These are phyloP conservation scores for Ophion slaviceki DNA, from an alignment of 2,888 invertebrate genomes.

Conservation along the genomic window DNA sequence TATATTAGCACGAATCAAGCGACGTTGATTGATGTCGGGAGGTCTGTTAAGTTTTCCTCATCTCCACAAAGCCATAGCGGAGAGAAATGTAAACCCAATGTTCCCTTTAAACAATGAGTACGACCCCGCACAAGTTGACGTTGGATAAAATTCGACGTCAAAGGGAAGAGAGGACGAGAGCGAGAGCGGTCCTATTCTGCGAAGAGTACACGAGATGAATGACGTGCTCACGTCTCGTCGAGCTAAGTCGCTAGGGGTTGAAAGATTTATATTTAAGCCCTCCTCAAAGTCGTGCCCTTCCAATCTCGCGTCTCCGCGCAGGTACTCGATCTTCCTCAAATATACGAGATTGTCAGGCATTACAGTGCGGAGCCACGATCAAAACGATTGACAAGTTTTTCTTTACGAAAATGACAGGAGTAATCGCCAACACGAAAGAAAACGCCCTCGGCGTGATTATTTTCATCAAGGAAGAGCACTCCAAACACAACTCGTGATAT, in stretches of 20 bases:
- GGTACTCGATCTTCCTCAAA: slow-evolving; percentile 35
- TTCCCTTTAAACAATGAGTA: slow-evolving; percentile 79
- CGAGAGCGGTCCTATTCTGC: slow-evolving; percentile 14
- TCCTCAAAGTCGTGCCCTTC: slow-evolving; percentile 37
- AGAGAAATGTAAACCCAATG: slow-evolving; percentile 72
- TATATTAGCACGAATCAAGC: background rate
- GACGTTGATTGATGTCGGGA: background rate
- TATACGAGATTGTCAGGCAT: slow-evolving; percentile 11
- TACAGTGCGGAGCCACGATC: background rate
- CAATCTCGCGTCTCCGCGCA: background rate
- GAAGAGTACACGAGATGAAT: slow-evolving; percentile 32
- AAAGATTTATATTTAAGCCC: slow-evolving; percentile 51
- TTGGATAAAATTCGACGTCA: slow-evolving; percentile 81
- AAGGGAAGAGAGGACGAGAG: slow-evolving; percentile 70
- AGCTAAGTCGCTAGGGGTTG: slow-evolving; percentile 35
- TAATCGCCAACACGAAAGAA: too few relatives aligned
- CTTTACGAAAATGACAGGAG: too few relatives aligned
- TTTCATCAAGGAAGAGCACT: too few relatives aligned
- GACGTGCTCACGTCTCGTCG: slow-evolving; percentile 39
- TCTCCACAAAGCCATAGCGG: slow-evolving; percentile 9
- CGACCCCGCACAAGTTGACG: slow-evolving; percentile 78
- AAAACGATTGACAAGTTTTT: background rate
- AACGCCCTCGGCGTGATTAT: too few relatives aligned
- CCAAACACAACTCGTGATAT: too few relatives aligned
- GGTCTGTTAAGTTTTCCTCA: slow-evolving; percentile 6